A percentile compares a stretch with the other conserved stretches of the same genome.
Evolutionary conservation across 1,140 invertebrate species (phyloP).

Genomic region (Bombus confusus): DNA sequence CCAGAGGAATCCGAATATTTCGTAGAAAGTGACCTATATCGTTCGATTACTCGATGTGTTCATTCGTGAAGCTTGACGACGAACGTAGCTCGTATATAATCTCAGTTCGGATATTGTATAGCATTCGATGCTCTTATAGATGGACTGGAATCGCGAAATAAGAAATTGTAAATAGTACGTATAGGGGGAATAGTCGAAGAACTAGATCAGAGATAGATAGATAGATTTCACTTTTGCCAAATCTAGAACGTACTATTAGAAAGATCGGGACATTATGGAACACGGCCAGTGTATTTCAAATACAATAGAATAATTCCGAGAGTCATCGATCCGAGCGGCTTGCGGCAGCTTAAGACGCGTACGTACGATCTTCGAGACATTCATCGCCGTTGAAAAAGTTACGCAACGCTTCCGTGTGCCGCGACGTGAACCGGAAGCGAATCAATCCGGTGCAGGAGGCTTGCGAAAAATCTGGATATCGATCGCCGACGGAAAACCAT

Average conservation of each 20-base stretch:
- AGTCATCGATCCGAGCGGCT: background rate
- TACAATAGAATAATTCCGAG: background rate
- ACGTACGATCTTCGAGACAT: background rate
- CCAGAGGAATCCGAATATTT: conserved; percentile 32
- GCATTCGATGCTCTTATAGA: background rate
- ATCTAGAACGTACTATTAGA: background rate
- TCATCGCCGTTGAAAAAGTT: conserved; percentile 27
- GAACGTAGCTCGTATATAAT: background rate
- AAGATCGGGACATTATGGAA: background rate
- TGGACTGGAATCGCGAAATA: background rate
- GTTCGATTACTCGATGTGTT: background rate
- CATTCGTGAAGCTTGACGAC: background rate
- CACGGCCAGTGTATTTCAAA: background rate
- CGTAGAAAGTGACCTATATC: conserved; percentile 42
- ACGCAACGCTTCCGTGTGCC: conserved; percentile 38
- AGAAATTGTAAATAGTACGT: fast-evolving
- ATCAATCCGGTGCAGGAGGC: background rate
- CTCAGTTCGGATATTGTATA: background rate
- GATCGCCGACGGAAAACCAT: conserved; percentile 43
- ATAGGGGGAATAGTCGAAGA: too few relatives aligned
- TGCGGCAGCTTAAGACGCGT: background rate
- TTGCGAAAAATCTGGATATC: conserved; percentile 47
- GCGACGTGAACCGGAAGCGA: conserved; percentile 32
- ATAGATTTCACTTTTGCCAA: background rate
- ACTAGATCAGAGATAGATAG: background rate